Base-by-base conservation (phyloP, 2,888 invertebrate genomes). In the Acrobasis repandana region DNA sequence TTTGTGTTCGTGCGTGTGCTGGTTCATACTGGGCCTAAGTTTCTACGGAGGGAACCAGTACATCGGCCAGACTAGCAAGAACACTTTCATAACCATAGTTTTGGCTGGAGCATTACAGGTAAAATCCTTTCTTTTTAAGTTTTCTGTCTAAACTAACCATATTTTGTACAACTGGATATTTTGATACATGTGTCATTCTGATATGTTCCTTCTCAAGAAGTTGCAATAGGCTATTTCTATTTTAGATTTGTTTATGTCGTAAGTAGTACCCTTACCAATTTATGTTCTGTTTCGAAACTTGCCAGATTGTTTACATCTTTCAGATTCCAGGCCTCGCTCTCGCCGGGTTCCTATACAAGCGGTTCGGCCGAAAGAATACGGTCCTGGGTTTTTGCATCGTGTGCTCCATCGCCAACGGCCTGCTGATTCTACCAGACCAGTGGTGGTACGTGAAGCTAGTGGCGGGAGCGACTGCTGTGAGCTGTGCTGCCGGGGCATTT, bases 1-100 rank as follows among this genome's bases (percentile, higher is more conserved):
- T 0, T 68, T 95, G 1, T 93, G 93, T 63, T 94, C 95, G 67
- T 93, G 94, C 66, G 93, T 94, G 64, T 93, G 94, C 70, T 96
- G 96, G 97, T 86, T 95, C 18, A 94, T 95, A 0, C 94, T 96
- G 34, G 96, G 96, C 1, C 91, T 97, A 82, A 95, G 95, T 59
- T 96, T 95, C 79, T 97, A 96, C 73, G 97, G 97, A 0, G 93
- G 96, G 60, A 95, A 95, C 11, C 96, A 96, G 79, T 96, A 95
- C 76, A 94, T 96, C 56, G 95, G 95, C 0, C 94, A 95, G 76
- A 89, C 96, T 5, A 95, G 95, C n/a, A 96, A 96, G 0, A 93
- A 96, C 73, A 94, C 95, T 49, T 97, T 96, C 76, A 64, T 95
- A 2, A 96, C 96, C 76, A 96, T 97, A 54, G 94, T 95, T 14